These are phyloP conservation scores for Nycticebus coucang DNA, from an alignment of 2,113 vertebrate genomes.

Conservation along the genomic window DNA sequence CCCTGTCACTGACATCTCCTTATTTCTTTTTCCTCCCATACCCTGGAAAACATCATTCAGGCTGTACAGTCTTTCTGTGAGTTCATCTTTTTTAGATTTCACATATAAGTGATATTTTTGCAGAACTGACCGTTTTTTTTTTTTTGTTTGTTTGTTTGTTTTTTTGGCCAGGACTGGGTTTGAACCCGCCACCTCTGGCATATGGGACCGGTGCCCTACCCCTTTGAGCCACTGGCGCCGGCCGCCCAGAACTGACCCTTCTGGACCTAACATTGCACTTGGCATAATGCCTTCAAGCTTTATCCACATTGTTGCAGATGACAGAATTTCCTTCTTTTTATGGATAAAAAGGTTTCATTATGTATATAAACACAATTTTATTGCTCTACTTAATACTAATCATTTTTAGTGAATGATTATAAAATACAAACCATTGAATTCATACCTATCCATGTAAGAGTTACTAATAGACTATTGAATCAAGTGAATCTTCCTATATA, in stretches of 20 bases:
- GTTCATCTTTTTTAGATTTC: neutral
- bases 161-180: too few species aligned
- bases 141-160: too few species aligned
- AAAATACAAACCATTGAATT: neutral
- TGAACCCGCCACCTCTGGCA: too few species aligned
- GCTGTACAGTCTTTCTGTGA: neutral
- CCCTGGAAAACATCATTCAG: neutral
- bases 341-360: neutral
- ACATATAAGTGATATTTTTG: neutral
- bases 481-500: neutral
- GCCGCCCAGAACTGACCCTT: neutral
- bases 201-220: too few species aligned
- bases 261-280: neutral
- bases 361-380: neutral
- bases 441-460: neutral
- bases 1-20: neutral
- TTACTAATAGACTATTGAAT: neutral
- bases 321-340: neutral
- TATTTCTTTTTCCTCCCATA: accelerated
- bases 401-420: neutral
- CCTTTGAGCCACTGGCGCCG: too few species aligned
- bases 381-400: neutral
- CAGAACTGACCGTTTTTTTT: neutral
- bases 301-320: neutral
- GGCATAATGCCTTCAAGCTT: neutral